Evolutionary conservation across 1,140 invertebrate genomes (phyloP).

Genomic region (Octopus bimaculoides): DNA sequence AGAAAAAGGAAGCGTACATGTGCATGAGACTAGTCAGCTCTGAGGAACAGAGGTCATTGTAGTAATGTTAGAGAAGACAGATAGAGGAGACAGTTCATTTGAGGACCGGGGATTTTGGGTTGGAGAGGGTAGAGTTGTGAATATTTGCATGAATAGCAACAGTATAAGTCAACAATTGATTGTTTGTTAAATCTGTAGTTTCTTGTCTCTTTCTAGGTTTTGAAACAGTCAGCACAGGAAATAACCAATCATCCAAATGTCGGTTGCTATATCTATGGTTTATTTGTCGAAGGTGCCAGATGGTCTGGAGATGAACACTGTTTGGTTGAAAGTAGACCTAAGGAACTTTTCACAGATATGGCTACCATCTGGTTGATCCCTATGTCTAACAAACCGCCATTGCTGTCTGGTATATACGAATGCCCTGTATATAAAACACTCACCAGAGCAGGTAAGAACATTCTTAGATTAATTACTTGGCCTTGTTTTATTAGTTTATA

Average conservation of each 20-base stretch:
- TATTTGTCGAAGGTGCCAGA: conserved; percentile 56
- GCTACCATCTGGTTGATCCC: conserved; percentile 56
- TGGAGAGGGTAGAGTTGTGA: too few relatives aligned
- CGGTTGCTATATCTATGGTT: conserved; percentile 58
- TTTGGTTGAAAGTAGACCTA: conserved; percentile 54
- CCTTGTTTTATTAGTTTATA: too few relatives aligned
- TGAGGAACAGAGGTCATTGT: too few relatives aligned
- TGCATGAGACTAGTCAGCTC: too few relatives aligned
- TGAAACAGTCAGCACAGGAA: conserved; percentile 42
- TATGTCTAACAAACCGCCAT: conserved; percentile 42
- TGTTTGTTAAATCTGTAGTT: not conserved
- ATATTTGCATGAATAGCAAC: too few relatives aligned
- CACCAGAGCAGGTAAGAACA: conserved; percentile 54
- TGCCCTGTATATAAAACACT: conserved; percentile 60
- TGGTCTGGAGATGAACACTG: conserved; percentile 47
- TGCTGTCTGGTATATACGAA: conserved; percentile 50
- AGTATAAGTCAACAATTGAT: too few relatives aligned
- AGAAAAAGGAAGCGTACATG: too few relatives aligned
- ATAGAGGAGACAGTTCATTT: too few relatives aligned
- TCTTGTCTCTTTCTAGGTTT: conserved; percentile 29
- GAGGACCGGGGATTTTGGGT: too few relatives aligned
- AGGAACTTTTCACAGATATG: conserved; percentile 57
- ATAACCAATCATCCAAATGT: conserved; percentile 44
- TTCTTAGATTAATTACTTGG: too few relatives aligned
- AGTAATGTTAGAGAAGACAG: too few relatives aligned